Percentiles rank a stretch among this genome's conserved stretches.
phyloP scores from a whole-genome alignment of 2,888 invertebrate species.

The Parnassius orleans region DNA sequence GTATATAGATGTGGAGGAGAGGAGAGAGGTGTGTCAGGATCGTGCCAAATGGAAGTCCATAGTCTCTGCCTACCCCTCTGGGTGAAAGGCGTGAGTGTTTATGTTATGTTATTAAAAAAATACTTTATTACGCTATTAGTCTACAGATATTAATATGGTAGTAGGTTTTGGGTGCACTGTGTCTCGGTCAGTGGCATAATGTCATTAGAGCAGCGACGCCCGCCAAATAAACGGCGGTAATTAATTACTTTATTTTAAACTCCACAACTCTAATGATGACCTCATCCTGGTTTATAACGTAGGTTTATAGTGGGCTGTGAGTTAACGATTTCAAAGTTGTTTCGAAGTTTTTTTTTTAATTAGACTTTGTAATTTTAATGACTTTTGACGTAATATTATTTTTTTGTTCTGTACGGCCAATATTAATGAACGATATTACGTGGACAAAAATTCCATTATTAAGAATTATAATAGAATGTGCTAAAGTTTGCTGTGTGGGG shows the following conservation, averaged over 20 bases:
- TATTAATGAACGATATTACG: neutral
- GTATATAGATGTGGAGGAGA: too few relatives aligned
- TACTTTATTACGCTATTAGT: too few relatives aligned
- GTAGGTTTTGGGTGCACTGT: conserved; percentile 8
- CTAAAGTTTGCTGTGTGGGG: too few relatives aligned
- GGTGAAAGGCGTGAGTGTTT: too few relatives aligned
- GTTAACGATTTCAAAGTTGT: conserved; percentile 10
- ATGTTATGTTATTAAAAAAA: too few relatives aligned
- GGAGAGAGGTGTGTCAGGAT: too few relatives aligned
- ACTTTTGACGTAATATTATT: conserved; percentile 2
- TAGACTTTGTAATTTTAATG: conserved; percentile 18
- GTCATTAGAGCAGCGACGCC: conserved; percentile 6
- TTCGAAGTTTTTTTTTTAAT: conserved; percentile 2
- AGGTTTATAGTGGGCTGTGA: conserved; percentile 15
- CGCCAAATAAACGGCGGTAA: conserved; percentile 6
- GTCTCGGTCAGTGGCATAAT: conserved; percentile 23
- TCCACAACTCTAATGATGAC: conserved; percentile 8
- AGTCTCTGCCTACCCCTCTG: too few relatives aligned
- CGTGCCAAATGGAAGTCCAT: too few relatives aligned
- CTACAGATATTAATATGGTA: neutral
- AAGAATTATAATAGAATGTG: too few relatives aligned
- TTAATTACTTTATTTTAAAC: conserved; percentile 21
- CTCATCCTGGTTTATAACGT: conserved; percentile 4
- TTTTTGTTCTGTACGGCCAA: conserved; percentile 9
- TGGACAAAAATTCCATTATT: too few relatives aligned